These are phyloP conservation scores for Platysteira castanea DNA, from an alignment of 2,113 vertebrate genomes.

Conservation along the genomic window DNA sequence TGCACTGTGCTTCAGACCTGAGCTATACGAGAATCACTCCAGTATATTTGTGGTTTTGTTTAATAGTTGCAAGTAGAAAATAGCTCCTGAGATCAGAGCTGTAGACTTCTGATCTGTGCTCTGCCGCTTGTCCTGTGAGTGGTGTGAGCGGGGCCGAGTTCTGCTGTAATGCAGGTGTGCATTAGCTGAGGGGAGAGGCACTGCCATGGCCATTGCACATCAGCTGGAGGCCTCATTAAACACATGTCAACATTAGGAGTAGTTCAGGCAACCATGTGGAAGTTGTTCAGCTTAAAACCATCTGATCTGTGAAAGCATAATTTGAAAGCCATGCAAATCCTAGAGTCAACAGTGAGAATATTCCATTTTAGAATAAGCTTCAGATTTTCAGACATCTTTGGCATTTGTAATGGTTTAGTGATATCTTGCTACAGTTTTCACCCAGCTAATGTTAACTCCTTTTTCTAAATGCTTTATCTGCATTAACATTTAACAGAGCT, in stretches of 20 bases:
- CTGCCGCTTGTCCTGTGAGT: not conserved
- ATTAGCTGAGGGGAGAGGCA: not conserved
- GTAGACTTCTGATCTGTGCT: not conserved
- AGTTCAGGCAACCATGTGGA: not conserved
- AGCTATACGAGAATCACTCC: not conserved
- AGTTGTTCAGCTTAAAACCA: not conserved
- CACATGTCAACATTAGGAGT: rapidly evolving
- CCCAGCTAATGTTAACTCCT: not conserved
- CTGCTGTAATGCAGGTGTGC: rapidly evolving
- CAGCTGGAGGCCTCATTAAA: not conserved
- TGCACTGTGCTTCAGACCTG: not conserved
- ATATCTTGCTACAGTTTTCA: not conserved
- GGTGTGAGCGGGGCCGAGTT: not conserved
- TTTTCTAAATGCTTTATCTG: not conserved
- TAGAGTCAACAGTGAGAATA: not conserved
- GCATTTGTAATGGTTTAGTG: not conserved
- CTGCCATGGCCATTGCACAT: not conserved
- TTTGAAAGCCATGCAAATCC: not conserved
- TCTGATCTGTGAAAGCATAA: not conserved
- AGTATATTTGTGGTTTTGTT: not conserved
- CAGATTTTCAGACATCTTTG: not conserved
- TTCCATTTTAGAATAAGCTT: not conserved
- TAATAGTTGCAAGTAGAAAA: not conserved
- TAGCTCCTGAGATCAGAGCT: not conserved
- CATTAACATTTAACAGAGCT: not conserved